These are phyloP conservation scores for Catocala nupta DNA, from an alignment of 2,888 invertebrate species.

Conservation along the genomic window DNA sequence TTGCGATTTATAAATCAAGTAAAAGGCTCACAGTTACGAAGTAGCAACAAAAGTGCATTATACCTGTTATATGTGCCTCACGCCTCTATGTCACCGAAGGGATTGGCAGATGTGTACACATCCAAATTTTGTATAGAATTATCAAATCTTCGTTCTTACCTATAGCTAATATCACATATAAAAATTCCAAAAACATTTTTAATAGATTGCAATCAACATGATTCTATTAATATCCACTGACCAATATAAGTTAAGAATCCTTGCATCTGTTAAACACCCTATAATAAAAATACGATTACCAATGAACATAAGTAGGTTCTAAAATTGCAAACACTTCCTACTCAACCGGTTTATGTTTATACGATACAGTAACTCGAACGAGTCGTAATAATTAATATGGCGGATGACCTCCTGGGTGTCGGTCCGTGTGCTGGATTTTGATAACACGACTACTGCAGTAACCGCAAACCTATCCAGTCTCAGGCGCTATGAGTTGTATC, in stretches of 20 bases:
- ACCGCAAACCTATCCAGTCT: slow-evolving; percentile 24
- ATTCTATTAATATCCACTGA: too few relatives aligned
- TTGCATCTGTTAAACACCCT: neutral
- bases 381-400: slow-evolving; percentile 44
- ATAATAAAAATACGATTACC: slow-evolving; percentile 4
- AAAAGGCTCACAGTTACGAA: too few relatives aligned
- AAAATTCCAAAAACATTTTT: too few relatives aligned
- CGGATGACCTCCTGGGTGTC: slow-evolving; percentile 40
- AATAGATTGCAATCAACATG: too few relatives aligned
- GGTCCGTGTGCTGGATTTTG: slow-evolving; percentile 39
- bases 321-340: slow-evolving; percentile 37
- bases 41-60: too few relatives aligned
- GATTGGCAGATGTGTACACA: too few relatives aligned
- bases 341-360: slow-evolving; percentile 35
- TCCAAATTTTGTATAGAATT: too few relatives aligned
- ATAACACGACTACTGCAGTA: slow-evolving; percentile 33
- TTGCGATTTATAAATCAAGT: too few relatives aligned
- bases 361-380: slow-evolving; percentile 45
- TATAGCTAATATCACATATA: too few relatives aligned
- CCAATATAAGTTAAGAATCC: slow-evolving; percentile 10
- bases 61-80: too few relatives aligned
- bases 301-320: slow-evolving; percentile 15
- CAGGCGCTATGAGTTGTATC: slow-evolving; percentile 49
- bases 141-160: too few relatives aligned
- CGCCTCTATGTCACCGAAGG: too few relatives aligned